A percentile compares a stretch with the other conserved stretches of the same genome.
Evolutionary conservation across 2,797 vertebrate genomes (phyloP).

Genomic region (Falco biarmicus): DNA sequence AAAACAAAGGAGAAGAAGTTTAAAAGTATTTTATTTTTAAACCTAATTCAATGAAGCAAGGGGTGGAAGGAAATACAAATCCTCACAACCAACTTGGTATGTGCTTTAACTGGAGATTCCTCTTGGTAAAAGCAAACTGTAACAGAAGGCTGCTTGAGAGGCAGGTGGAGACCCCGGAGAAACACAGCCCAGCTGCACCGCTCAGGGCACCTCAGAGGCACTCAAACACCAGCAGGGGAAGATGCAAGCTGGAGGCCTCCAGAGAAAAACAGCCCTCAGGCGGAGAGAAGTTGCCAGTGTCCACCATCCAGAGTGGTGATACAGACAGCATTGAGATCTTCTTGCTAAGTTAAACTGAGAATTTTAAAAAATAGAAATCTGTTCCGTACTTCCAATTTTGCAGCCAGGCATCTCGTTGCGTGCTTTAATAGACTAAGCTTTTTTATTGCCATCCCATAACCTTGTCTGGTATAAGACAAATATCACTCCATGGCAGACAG

Average conservation of each 20-base stretch:
- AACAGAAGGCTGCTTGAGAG: neutral
- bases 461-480: neutral
- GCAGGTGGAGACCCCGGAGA: neutral
- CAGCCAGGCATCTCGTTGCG: neutral
- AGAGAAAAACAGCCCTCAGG: neutral
- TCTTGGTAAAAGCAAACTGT: neutral
- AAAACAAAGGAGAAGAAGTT: slow-evolving; percentile 30
- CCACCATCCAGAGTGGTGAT: accelerated
- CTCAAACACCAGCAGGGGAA: neutral
- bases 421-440: neutral
- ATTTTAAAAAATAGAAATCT: neutral
- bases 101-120: neutral
- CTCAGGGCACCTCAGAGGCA: neutral
- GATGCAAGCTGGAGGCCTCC: neutral
- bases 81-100: neutral
- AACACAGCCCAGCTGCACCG: accelerated
- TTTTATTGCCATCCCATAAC: neutral
- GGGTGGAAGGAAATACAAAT: neutral
- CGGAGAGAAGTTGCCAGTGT: neutral
- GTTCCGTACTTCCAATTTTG: neutral
- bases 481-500: neutral
- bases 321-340: neutral
- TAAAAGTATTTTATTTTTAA: slow-evolving; percentile 40
- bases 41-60: neutral
- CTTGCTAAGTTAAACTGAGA: neutral